Base-by-base conservation (phyloP, 2,113 vertebrate genomes). In the Aplodontia rufa region DNA sequence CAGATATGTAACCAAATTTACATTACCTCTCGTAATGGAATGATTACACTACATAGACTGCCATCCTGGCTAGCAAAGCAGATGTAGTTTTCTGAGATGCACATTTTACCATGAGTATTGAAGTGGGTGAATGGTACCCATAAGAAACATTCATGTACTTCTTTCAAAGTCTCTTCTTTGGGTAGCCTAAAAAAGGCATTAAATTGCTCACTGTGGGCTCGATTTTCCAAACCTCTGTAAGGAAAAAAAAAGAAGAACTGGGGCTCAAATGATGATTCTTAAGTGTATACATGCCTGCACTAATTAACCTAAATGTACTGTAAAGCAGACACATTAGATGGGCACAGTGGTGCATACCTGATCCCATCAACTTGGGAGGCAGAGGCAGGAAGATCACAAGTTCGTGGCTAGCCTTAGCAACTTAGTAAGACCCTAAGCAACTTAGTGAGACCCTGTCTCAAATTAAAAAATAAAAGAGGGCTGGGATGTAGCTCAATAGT, bases 51-150 rank as follows among this genome's bases (percentile, higher is more conserved):
- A 97, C 99, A 99, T 8, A 99, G 98, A 98, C 98, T 99, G 74
- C 99, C 99, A 88, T 99, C 99, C 95, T 99, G 99, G 98, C 99
- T 99, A 89, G 99, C 99, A 95, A 99, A 99, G 97, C 99, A 99
- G 96, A 99, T 97, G 97, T 99, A 99, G 97, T 99, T 99, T 97
- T 99, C 99, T 5, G 99, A 99, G 83, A 99, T 98, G 91, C 99
- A 99, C 98, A 99, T 99, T 98, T 99, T 99, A 47, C 99, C 99
- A 75, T 99, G 99, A 7, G 98, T 98, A 96, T 99, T 99, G 92
- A 98, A 99, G 92, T 99, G 99, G 97, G 98, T 99, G 98, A 99
- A 99, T 95, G 99, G 99, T 91, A 99, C 98, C 99, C 99, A 99
- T 72, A 99, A 98, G 96, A 99, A 99, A 97, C 99, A 99, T 97